phyloP scores from a whole-genome alignment of 2,113 vertebrate genomes.

The Odobenus rosmarus region DNA sequence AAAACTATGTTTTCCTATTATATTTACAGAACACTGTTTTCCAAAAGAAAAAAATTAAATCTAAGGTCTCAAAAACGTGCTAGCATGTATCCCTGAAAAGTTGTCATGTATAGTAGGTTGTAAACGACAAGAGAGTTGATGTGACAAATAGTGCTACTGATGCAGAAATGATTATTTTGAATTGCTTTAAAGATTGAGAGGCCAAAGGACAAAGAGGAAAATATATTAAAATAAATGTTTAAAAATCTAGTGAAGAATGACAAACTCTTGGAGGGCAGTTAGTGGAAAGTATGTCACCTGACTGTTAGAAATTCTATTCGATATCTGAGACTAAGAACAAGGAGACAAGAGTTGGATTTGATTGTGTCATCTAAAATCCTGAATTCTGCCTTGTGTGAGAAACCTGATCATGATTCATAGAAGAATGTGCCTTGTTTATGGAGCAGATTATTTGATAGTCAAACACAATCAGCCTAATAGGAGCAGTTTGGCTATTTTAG shows the following conservation, averaged over 20 bases:
- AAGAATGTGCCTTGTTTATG: not conserved
- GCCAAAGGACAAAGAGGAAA: conserved; percentile 54
- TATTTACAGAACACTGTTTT: conserved; percentile 30
- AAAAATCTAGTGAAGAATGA: not conserved
- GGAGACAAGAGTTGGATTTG: not conserved
- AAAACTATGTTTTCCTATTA: not conserved
- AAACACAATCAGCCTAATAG: not conserved
- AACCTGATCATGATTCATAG: not conserved
- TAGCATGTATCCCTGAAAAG: not conserved
- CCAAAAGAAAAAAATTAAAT: conserved; percentile 50
- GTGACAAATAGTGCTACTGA: conserved; percentile 9
- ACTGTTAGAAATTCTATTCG: not conserved
- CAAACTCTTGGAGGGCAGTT: not conserved
- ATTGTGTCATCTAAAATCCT: not conserved
- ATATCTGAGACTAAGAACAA: not conserved
- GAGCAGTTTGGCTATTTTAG: not conserved
- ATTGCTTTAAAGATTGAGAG: conserved; percentile 54
- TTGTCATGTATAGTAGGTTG: not conserved
- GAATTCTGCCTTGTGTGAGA: not conserved
- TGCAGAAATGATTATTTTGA: conserved; percentile 65
- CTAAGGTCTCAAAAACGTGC: conserved; percentile 13
- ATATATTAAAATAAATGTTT: conserved; percentile 15
- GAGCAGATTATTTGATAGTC: not conserved
- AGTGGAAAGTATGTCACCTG: not conserved
- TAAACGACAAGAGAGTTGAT: conserved; percentile 37